These are phyloP conservation scores for Resseliella maxima DNA, from an alignment of 2,888 invertebrate genomes.

Conservation along the genomic window DNA sequence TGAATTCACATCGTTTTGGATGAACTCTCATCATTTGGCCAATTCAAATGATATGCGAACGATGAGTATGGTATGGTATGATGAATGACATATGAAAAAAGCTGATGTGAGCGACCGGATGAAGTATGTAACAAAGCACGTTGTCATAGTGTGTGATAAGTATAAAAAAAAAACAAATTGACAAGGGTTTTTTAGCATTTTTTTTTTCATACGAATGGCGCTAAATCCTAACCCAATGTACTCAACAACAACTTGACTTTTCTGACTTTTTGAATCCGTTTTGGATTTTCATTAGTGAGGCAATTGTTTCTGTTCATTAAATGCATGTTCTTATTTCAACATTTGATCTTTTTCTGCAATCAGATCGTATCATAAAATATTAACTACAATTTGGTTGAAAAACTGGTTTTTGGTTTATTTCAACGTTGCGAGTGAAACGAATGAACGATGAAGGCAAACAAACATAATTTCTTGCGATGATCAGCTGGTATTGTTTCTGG, in stretches of 20 bases:
- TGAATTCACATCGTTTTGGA: no score
- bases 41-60: no score
- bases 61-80: no score
- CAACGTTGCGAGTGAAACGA: not conserved
- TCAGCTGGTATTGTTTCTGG: not conserved
- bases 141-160: no score
- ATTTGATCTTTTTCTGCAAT: not conserved
- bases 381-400: not conserved
- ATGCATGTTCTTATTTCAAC: not conserved
- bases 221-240: not conserved
- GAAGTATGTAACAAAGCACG: no score
- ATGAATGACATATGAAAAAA: no score
- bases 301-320: not conserved
- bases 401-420: constrained; percentile 6
- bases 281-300: not conserved
- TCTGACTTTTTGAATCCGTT: not conserved
- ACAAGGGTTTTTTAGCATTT: no score
- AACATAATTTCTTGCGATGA: not conserved
- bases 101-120: no score
- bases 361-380: not conserved
- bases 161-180: no score
- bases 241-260: not conserved
- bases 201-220: not conserved
- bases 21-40: no score
- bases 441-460: not conserved